phyloP scores from a whole-genome alignment of 2,888 invertebrate species.

The Subacronicta megacephala region DNA sequence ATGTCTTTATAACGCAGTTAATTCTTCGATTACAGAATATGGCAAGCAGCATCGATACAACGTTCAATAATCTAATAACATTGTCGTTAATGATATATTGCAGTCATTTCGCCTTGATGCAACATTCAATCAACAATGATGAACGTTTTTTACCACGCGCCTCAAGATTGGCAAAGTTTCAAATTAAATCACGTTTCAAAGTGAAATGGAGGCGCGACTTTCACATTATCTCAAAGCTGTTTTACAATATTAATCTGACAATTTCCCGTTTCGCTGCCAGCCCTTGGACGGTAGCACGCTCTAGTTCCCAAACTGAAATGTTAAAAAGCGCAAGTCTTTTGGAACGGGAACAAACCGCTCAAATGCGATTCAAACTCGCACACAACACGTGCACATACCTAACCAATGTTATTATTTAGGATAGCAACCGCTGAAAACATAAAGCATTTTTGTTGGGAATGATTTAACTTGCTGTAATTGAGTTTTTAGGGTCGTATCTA shows the following conservation, averaged over 20 bases:
- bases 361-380: conserved; percentile 42
- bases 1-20: too few relatives aligned
- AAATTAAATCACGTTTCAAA: conserved; percentile 57
- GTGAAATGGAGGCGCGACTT: conserved; percentile 50
- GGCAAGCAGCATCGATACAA: conserved; percentile 36
- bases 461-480: conserved; percentile 31
- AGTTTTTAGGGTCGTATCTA: conserved; percentile 35
- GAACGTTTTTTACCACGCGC: conserved; percentile 47
- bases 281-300: conserved; percentile 68
- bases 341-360: conserved; percentile 64
- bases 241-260: conserved; percentile 52
- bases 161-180: conserved; percentile 52
- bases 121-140: conserved; percentile 46
- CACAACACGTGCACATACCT: conserved; percentile 27
- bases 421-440: conserved; percentile 38
- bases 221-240: conserved; percentile 53
- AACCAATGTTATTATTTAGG: conserved; percentile 42
- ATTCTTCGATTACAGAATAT: conserved; percentile 38
- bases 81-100: conserved; percentile 37
- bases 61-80: conserved; percentile 41
- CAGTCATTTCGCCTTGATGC: conserved; percentile 42
- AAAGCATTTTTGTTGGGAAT: conserved; percentile 25
- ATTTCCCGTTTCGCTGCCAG: conserved; percentile 49
- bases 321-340: conserved; percentile 64
- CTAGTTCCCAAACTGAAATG: conserved; percentile 76